These are phyloP conservation scores for Archegozetes longisetosus DNA, from an alignment of 1,140 invertebrate species.

Conservation along the genomic window DNA sequence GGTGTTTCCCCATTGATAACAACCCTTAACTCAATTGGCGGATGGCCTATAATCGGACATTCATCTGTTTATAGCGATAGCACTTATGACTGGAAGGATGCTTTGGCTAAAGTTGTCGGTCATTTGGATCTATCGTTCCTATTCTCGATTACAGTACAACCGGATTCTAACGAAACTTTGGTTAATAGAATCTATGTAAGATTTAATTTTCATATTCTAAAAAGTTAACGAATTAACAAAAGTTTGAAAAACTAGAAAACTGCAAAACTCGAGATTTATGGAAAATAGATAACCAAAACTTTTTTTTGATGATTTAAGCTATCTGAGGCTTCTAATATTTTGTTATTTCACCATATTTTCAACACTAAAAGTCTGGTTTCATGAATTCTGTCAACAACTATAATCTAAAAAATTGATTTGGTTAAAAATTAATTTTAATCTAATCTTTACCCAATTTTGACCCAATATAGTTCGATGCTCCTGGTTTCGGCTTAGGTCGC, in stretches of 20 bases:
- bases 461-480: constrained; percentile 5
- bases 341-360: constrained; percentile 1
- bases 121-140: constrained; percentile 18
- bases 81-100: not conserved
- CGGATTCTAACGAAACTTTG: constrained; percentile 26
- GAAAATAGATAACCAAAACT: too few species aligned
- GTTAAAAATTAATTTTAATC: not conserved
- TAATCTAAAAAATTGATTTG: not conserved
- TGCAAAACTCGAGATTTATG: too few species aligned
- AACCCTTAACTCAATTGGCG: not conserved
- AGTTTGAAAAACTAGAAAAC: too few species aligned
- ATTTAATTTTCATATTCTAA: not conserved
- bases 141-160: constrained; percentile 23
- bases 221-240: too few species aligned
- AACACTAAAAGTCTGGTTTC: not conserved
- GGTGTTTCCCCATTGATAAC: not conserved
- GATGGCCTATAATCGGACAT: not conserved
- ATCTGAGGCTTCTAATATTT: too few species aligned
- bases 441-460: constrained; percentile 1
- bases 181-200: constrained; percentile 25
- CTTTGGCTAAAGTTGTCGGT: not conserved
- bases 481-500: constrained; percentile 7
- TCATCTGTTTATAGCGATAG: not conserved
- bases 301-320: too few species aligned
- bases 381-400: not conserved